phyloP scores from a whole-genome alignment of 1,140 invertebrate species.

The Nasonia vitripennis region DNA sequence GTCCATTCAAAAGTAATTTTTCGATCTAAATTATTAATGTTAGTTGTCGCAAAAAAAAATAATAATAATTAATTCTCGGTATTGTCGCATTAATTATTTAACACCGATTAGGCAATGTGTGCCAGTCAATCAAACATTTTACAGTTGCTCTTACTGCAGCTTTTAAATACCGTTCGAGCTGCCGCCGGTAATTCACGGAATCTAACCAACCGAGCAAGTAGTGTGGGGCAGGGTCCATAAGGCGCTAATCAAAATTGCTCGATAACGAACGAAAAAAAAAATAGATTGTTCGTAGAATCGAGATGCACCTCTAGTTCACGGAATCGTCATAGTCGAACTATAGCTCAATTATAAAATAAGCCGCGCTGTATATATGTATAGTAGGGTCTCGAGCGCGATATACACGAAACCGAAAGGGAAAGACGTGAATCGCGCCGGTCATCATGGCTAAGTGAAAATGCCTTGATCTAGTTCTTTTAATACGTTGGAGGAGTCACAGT shows the following conservation, averaged over 20 bases:
- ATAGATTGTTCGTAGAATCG: neutral
- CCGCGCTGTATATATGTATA: neutral
- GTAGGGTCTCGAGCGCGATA: neutral
- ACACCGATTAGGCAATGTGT: neutral
- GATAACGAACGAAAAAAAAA: neutral
- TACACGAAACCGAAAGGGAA: constrained; percentile 3
- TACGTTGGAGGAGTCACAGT: neutral
- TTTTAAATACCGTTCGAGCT: neutral
- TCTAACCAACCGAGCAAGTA: neutral
- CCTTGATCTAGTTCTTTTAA: neutral
- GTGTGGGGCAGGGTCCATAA: neutral
- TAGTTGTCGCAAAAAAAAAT: no score
- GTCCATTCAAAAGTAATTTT: no score
- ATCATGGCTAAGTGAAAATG: neutral
- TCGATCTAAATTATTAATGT: no score
- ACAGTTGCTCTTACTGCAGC: neutral
- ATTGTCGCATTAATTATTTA: neutral
- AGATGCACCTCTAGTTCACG: neutral
- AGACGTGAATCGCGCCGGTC: neutral
- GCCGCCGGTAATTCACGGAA: neutral
- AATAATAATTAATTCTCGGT: neutral
- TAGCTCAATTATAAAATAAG: neutral
- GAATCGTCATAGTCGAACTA: neutral
- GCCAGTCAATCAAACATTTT: neutral
- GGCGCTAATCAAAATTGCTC: neutral